Evolutionary conservation across 2,113 vertebrate genomes (phyloP).

Genomic region (Empidonax traillii): DNA sequence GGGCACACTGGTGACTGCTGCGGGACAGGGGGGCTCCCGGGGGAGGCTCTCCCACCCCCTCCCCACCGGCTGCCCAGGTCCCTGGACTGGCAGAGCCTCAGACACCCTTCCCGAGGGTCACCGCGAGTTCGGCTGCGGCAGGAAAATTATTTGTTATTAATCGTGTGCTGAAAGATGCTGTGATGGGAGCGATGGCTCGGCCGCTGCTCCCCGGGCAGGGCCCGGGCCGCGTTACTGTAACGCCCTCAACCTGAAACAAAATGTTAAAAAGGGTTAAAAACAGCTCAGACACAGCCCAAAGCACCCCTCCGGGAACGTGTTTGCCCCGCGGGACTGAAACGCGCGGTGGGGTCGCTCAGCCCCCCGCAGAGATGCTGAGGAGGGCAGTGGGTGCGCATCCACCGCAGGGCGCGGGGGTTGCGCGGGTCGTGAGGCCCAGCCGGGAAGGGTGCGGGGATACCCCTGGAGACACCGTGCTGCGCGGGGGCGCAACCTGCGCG

Average conservation of each 20-base stretch:
- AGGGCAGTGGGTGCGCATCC: neutral
- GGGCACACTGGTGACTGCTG: neutral
- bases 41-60: neutral
- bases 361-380: neutral
- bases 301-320: too few species aligned
- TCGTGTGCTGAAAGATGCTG: neutral
- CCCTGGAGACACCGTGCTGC: neutral
- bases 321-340: neutral
- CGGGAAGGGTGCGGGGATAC: too few species aligned
- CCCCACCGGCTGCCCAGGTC: neutral
- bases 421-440: neutral
- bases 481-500: neutral
- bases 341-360: neutral
- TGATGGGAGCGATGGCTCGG: neutral
- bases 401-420: neutral
- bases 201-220: neutral
- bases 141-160: conserved; percentile 11
- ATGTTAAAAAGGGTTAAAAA: accelerated
- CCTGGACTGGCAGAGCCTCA: neutral
- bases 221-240: neutral
- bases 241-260: neutral
- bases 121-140: neutral
- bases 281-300: neutral
- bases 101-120: neutral
- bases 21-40: neutral